phyloP scores from a whole-genome alignment of 2,888 invertebrate species.

The Drosophila borborema region DNA sequence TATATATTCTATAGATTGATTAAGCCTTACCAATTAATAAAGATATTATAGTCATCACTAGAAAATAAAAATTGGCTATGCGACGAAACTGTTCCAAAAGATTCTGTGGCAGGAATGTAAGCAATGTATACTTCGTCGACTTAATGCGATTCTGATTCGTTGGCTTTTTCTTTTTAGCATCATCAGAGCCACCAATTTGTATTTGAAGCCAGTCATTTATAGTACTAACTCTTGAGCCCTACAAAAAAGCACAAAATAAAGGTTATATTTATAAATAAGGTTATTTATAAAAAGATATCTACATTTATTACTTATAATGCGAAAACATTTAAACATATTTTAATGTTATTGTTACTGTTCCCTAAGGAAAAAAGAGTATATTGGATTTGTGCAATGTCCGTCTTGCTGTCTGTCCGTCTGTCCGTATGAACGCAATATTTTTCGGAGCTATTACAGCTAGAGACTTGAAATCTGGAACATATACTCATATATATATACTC shows the following conservation, averaged over 20 bases:
- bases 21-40: conserved; percentile 87
- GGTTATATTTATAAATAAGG: too few species aligned
- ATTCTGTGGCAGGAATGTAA: conserved; percentile 93
- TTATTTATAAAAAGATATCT: too few species aligned
- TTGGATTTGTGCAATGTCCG: too few species aligned
- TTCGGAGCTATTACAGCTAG: too few species aligned
- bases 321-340: too few species aligned
- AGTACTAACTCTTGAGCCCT: conserved; percentile 88
- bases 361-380: too few species aligned
- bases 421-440: too few species aligned
- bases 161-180: conserved; percentile 83
- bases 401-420: too few species aligned
- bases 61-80: conserved; percentile 94
- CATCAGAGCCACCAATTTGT: conserved; percentile 87
- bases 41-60: conserved; percentile 90
- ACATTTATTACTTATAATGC: too few species aligned
- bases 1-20: background rate
- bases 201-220: conserved; percentile 87
- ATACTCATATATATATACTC: too few species aligned
- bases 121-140: conserved; percentile 90
- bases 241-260: background rate
- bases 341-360: too few species aligned
- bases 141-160: conserved; percentile 86
- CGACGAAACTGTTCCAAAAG: conserved; percentile 93
- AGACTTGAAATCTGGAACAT: too few species aligned